Base-by-base conservation (phyloP, 2,797 vertebrate species). In the Phaenicophaeus curvirostris region DNA sequence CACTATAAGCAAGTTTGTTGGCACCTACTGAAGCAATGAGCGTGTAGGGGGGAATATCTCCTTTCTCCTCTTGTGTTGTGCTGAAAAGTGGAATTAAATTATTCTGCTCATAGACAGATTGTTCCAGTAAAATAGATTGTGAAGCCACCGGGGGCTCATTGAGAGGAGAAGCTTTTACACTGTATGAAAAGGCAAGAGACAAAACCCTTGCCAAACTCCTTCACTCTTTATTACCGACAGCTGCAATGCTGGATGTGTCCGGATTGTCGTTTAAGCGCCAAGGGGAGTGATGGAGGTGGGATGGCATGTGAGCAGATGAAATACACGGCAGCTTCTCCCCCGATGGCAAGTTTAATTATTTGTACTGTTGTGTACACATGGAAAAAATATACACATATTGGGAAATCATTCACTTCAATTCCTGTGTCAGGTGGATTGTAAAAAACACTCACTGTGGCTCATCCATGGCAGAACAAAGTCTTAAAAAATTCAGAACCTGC, bases 111-210 rank as follows among this genome's bases (percentile, higher is more conserved):
- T 91, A 96, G 94, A 95, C 93, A 96, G 94, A 96, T 96, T 97
- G 96, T 96, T 98, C 96, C 96, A 97, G 96, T 97, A 96, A 97
- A 97, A 98, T 88, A 94, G 96, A 96, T 97, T 96, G 90, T 95
- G 90, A 97, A 97, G 94, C 96, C 96, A 83, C 95, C 66, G 15
- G 76, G 94, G 97, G 93, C 91, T 94, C 94, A 95, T 96, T 94
- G 94, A 96, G 96, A 96, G 94, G 93, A 82, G 95, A 92, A 95
- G 87, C 92, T 97, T 96, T 96, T 92, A 66, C 94, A 87, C 93
- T 93, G 94, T 83, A 95, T 80, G 92, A 96, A 95, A 96, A 96
- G 85, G 80, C 90, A 97, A 91, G 89, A 95, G 93, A 85, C 37
- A 63, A 95, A 95, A 92, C 78, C 88, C 94, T 91, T 93, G 85